A percentile compares a stretch with the other conserved stretches of the same genome.
Evolutionary conservation across 2,888 invertebrate species (phyloP).

Genomic region (Trachelus troglodyta): DNA sequence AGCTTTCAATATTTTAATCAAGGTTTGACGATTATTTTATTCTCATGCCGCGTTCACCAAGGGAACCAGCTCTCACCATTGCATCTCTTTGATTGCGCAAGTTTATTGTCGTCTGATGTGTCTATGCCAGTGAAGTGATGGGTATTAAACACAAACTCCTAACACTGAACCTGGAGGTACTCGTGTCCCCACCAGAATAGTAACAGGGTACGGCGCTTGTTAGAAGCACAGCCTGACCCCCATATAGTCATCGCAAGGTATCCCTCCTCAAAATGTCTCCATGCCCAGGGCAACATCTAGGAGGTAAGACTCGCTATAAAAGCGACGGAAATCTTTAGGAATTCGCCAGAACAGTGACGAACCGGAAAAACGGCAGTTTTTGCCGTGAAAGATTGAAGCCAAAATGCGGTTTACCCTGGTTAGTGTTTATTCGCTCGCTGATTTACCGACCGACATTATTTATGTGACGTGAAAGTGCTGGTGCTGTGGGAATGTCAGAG

Average conservation of each 20-base stretch:
- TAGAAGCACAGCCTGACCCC: conserved; percentile 27
- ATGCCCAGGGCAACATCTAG: conserved; percentile 37
- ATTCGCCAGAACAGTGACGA: conserved; percentile 54
- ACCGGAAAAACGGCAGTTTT: conserved; percentile 38
- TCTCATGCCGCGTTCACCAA: conserved; percentile 22
- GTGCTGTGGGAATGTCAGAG: background rate
- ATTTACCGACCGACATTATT: background rate
- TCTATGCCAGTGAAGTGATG: background rate
- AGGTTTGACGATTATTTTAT: conserved; percentile 17
- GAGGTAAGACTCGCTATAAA: conserved; percentile 51
- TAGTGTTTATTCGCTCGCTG: conserved; percentile 30
- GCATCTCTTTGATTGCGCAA: conserved; percentile 17
- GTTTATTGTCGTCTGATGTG: background rate
- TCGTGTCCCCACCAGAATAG: conserved; percentile 30
- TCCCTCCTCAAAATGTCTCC: conserved; percentile 40
- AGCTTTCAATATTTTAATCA: conserved; percentile 22
- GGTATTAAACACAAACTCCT: background rate
- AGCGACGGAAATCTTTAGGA: conserved; percentile 43
- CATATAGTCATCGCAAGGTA: conserved; percentile 31
- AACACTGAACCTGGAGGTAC: background rate
- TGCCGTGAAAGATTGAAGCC: conserved; percentile 23
- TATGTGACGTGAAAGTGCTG: conserved; percentile 11
- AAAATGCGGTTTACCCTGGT: conserved; percentile 43
- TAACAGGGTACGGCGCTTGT: conserved; percentile 27
- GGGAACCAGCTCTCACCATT: conserved; percentile 12